Evolutionary conservation across 2,113 vertebrate genomes (phyloP), one percentile per base, ranked within the genome.

Genomic region (Dolichallabes microphthalmus): DNA sequence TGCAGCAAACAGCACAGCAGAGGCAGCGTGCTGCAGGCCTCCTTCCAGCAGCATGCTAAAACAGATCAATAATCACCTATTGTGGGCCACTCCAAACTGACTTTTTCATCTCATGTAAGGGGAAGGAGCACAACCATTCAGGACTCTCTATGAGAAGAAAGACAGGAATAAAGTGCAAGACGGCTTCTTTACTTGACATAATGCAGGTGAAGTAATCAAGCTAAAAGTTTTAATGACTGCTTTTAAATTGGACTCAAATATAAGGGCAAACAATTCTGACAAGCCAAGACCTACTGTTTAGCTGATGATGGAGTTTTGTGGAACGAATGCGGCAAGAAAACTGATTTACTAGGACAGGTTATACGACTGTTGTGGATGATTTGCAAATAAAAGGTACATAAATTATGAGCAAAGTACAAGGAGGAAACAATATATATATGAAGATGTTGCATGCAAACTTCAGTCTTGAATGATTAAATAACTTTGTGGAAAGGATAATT

Each of bases 61-160:
- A 84, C 76, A 84, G 89, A 94, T 95, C 92, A 88, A 94, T 94
- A 93, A 88, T 86, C 90, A 90, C 82, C 90, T 93, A 92, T 92
- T 91, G 91, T 86, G 84, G 88, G 88, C 87, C 87, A 85, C 88
- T 87, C 87, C 66, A 83, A 77, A 57, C 89, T 92, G 88, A 64
- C 78, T 85, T 58, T 57, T 89, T 90, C 84, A 89, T 90, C 91
- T 86, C 85, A 87, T 75, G 87, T 89, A 45, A 91, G 84, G 89
- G 89, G 87, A 90, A 85, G 45, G 27, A 60, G 85, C 88, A 64
- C 81, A 80, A 86, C 63, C 57, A 57, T 60, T 2, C 14, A 8
- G 22, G 58, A 53, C 19, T 35, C 66, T 80, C n/a, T 39, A 68
- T 45, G 58, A 22, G 20, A 27, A 64, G 27, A 53, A 81, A 19